These are phyloP conservation scores for Acholoe squamosa DNA, from an alignment of 2,888 invertebrate genomes.

Conservation along the genomic window DNA sequence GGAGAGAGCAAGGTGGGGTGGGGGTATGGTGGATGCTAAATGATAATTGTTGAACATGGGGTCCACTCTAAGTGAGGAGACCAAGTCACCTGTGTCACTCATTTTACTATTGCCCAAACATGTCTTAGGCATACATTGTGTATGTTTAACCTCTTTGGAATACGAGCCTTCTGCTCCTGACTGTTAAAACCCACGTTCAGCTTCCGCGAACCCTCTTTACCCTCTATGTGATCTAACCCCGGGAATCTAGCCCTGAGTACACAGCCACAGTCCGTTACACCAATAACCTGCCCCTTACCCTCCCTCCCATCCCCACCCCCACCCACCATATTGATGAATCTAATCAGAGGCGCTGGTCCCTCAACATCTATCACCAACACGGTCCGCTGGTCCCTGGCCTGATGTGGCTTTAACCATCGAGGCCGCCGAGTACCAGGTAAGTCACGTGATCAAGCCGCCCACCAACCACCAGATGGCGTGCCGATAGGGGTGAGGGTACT, in stretches of 20 bases:
- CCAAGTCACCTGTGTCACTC: no score
- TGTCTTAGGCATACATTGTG: no score
- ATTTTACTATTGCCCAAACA: no score
- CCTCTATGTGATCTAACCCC: no score
- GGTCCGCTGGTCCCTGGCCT: not conserved
- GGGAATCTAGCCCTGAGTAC: no score
- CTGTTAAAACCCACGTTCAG: no score
- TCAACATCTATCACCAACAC: conserved; percentile 13
- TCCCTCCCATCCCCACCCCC: conserved; percentile 23
- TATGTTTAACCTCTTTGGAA: no score
- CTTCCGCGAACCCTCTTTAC: no score
- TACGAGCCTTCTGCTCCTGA: no score
- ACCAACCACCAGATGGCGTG: conserved; percentile 1
- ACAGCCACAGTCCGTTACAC: no score
- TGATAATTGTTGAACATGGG: no score
- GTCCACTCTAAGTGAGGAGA: no score
- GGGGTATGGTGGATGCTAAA: not conserved
- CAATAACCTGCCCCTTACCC: not conserved
- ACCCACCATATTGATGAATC: conserved; percentile 36
- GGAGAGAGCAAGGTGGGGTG: not conserved
- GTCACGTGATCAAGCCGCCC: not conserved
- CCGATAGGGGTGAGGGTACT: not conserved
- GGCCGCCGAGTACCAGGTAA: not conserved
- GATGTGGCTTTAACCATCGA: not conserved
- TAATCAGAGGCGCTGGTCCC: not conserved